phyloP scores from a whole-genome alignment of 2,888 invertebrate genomes.

The Drymonia ruficornis region DNA sequence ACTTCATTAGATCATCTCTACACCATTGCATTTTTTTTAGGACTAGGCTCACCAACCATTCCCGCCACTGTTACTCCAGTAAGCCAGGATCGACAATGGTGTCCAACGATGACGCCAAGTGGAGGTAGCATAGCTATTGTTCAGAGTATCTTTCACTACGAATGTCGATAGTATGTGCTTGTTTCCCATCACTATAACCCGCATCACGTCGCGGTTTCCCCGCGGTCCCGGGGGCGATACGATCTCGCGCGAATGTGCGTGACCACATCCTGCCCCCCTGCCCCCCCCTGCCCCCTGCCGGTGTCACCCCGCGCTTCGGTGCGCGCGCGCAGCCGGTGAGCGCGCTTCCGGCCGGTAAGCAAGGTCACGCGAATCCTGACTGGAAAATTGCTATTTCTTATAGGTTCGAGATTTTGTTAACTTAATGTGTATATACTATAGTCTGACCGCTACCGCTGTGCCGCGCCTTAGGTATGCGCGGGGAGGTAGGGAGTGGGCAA shows the following conservation, averaged over 20 bases:
- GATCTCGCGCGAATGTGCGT: conserved; percentile 71
- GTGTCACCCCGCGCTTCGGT: conserved; percentile 36
- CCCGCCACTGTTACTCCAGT: too few species aligned
- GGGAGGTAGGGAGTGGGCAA: too few species aligned
- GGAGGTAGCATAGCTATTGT: not conserved
- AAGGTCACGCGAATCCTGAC: conserved; percentile 35
- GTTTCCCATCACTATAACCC: conserved; percentile 19
- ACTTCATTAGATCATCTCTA: too few species aligned
- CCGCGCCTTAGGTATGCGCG: too few species aligned
- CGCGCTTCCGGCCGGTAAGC: conserved; percentile 54
- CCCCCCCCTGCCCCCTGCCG: conserved; percentile 27
- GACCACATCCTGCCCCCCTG: conserved; percentile 70
- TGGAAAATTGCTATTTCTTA: conserved; percentile 5
- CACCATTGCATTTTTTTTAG: too few species aligned
- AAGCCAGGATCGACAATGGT: too few species aligned
- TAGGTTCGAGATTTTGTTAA: not conserved
- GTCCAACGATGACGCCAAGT: too few species aligned
- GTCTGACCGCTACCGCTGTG: too few species aligned
- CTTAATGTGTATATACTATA: too few species aligned
- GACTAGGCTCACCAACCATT: too few species aligned
- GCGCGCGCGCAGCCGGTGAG: conserved; percentile 49
- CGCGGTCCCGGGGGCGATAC: conserved; percentile 59
- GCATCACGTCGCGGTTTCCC: conserved; percentile 50
- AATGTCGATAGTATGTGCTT: too few species aligned
- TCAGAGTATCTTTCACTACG: too few species aligned